Evolutionary conservation across 2,113 vertebrate species (phyloP).

Genomic region (Ia io): DNA sequence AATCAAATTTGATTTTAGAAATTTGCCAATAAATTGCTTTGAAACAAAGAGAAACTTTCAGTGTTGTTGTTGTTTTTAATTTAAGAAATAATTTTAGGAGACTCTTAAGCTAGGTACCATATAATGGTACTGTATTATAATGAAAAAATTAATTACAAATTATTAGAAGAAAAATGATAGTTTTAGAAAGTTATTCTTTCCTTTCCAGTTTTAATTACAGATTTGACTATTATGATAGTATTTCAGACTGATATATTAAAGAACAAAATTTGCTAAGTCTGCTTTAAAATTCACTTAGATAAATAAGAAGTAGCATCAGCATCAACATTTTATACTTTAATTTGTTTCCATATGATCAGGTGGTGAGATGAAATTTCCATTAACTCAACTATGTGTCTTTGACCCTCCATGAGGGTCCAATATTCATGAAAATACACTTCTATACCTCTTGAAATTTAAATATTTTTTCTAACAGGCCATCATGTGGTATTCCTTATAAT

Average conservation of each 20-base stretch:
- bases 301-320: background rate
- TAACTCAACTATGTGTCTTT: constrained; percentile 75
- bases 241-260: constrained; percentile 39
- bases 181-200: constrained; percentile 36
- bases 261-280: constrained; percentile 40
- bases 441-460: background rate
- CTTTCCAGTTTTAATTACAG: constrained; percentile 48
- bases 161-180: constrained; percentile 25
- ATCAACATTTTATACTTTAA: background rate
- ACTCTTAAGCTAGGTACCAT: constrained; percentile 27
- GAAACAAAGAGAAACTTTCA: background rate
- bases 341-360: constrained; percentile 50
- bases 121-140: constrained; percentile 7
- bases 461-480: background rate
- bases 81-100: constrained; percentile 32
- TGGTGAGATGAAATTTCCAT: constrained; percentile 68
- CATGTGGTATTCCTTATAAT: background rate
- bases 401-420: background rate
- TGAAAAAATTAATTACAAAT: constrained; percentile 19
- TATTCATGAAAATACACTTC: background rate
- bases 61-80: background rate
- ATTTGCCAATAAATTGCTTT: constrained; percentile 47
- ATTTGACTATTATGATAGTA: background rate
- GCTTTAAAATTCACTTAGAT: constrained; percentile 43
- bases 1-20: constrained; percentile 37